Percentiles rank a stretch among this genome's conserved stretches.
Conservation (phyloP, 1,140 invertebrate genomes). For the Drosophila watanabei region DNA sequence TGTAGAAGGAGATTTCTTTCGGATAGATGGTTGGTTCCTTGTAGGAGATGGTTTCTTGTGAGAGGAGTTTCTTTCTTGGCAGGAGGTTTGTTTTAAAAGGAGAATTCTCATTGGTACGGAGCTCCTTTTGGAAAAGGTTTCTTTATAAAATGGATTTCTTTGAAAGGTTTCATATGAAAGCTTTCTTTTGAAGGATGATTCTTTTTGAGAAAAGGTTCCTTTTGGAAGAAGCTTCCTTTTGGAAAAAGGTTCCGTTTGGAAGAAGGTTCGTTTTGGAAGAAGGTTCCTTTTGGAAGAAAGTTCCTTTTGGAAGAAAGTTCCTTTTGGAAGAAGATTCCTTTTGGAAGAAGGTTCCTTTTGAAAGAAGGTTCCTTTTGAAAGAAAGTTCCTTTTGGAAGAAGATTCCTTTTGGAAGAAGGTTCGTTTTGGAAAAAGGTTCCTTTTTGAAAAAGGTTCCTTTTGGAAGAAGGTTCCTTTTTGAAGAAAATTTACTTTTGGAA, state of each 20-base stretch:
- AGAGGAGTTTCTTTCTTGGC: neutral
- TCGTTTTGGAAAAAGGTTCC: neutral
- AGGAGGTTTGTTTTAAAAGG: neutral
- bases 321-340: no score
- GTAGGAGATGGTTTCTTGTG: neutral
- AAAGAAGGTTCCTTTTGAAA: neutral
- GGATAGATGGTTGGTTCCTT: neutral
- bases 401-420: neutral
- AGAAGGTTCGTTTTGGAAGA: neutral
- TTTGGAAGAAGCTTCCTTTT: neutral
- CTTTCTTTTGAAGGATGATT: neutral
- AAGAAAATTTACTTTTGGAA: neutral
- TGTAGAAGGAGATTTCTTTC: neutral
- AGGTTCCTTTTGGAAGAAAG: neutral
- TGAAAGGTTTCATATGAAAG: neutral
- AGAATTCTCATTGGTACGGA: neutral
- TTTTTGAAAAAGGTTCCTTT: no score
- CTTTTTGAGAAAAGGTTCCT: no score
- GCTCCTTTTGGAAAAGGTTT: neutral
- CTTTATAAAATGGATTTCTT: no score
- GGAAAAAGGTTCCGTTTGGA: neutral
- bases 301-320: neutral
- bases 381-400: neutral
- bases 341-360: neutral
- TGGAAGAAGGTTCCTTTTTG: neutral